phyloP scores from a whole-genome alignment of 2,797 vertebrate species.

The Glyptemys insculpta region DNA sequence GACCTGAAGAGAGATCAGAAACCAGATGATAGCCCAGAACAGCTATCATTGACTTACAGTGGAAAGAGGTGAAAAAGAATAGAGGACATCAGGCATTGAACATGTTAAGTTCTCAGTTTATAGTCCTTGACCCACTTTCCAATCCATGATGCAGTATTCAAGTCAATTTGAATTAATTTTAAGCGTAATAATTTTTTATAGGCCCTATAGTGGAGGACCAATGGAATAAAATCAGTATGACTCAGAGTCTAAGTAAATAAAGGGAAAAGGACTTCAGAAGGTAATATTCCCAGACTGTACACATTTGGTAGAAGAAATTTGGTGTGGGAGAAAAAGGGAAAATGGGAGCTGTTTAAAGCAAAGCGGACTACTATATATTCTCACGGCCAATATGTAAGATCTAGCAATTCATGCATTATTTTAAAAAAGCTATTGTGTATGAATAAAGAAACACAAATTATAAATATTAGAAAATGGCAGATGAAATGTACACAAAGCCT shows the following conservation, averaged over 20 bases:
- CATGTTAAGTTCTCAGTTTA: background rate
- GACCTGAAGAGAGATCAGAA: background rate
- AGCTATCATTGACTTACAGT: background rate
- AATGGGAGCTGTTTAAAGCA: background rate
- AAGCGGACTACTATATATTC: background rate
- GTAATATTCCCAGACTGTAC: background rate
- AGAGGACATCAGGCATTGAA: background rate
- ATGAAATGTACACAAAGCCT: background rate
- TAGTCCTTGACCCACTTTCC: background rate
- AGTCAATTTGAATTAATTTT: background rate
- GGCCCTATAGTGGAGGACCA: background rate
- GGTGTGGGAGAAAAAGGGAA: background rate
- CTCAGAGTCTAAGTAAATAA: background rate
- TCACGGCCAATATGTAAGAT: background rate
- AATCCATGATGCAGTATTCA: background rate
- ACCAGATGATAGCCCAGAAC: background rate
- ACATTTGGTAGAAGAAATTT: background rate
- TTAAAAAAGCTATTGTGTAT: background rate
- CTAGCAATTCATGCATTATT: background rate
- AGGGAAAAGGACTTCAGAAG: background rate
- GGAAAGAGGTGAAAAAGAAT: background rate
- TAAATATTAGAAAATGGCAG: background rate
- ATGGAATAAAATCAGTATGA: background rate
- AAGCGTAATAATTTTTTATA: background rate
- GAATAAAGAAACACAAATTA: background rate